Conservation (phyloP, 2,113 vertebrate genomes). For the Apteryx owenii region DNA sequence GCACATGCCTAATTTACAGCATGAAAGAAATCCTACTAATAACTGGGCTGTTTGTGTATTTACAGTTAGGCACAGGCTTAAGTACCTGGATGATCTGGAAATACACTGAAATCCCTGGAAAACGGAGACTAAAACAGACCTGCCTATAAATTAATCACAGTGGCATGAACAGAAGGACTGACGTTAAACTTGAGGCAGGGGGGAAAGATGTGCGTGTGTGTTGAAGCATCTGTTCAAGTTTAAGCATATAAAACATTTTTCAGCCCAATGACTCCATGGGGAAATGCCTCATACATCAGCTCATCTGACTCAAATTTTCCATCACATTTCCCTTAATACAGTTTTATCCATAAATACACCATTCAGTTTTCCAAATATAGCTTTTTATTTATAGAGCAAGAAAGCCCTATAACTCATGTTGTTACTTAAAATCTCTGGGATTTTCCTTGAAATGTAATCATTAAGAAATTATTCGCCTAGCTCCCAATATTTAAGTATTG, state of each 20-base stretch:
- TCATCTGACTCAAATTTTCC: conserved; percentile 79
- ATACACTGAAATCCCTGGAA: background rate
- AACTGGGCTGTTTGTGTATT: background rate
- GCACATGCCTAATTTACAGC: background rate
- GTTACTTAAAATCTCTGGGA: background rate
- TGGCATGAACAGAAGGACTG: background rate
- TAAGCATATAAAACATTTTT: conserved; percentile 70
- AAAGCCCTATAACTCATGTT: conserved; percentile 13
- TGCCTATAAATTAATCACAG: background rate
- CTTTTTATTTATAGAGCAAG: conserved; percentile 57
- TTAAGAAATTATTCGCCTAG: background rate
- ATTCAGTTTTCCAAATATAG: conserved; percentile 52
- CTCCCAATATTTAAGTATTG: background rate
- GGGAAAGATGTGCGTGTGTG: background rate
- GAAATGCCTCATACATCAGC: conserved; percentile 73
- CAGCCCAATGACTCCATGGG: conserved; percentile 62
- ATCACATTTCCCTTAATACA: conserved; percentile 67
- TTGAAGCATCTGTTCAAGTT: conserved; percentile 71
- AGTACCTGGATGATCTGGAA: conserved; percentile 30
- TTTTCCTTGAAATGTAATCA: background rate
- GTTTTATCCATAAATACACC: conserved; percentile 54
- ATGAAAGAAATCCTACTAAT: background rate
- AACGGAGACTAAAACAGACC: background rate
- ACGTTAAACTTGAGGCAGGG: background rate
- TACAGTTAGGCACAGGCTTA: background rate